Evolutionary conservation across 2,113 vertebrate genomes (phyloP), one percentile per base, ranked within the genome.

Genomic region (Hippocampus zosterae): DNA sequence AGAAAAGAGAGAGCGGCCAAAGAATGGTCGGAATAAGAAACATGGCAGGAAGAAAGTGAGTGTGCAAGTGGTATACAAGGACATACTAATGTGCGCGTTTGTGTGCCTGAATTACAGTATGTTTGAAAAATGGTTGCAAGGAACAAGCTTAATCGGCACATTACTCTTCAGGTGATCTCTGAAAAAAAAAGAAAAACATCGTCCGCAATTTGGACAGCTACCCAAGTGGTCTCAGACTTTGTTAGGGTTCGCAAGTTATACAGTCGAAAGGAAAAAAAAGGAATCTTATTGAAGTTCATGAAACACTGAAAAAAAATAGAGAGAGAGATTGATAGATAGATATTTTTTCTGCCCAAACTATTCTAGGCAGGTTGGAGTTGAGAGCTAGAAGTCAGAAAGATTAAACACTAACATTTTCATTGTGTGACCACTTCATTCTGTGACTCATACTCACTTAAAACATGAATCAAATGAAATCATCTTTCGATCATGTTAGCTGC

Each of bases 1-100:
- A 73, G 86, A 76, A 53, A 77, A 46, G 67, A 69, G 75, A 78
- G 53, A 84, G 78, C 69, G 82, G 68, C 68, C 70, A 75, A 75
- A 81, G 80, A 76, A 82, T 78, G 65, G 68, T 73, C 67, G 64
- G 53, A 79, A 41, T 15, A 41, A 48, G 64, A 27, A 16, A 10
- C 19, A 48, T 68, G 46, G 67, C 67, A 29, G 42, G 63, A 50
- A 65, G 23, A 48, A 15, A 25, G 41, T 3, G 1, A n/a, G 59
- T 8, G 33, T 61, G 18, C 21, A 55, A 23, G 52, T 55, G 21
- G 53, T 56, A 56, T 11, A 27, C 55, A 27, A 56, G 23, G n/a
- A 27, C 55, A 56, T 13, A 25, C 23, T 56, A 15, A 15, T 56
- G 23, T 56, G 3, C 23, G n/a, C 27, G 55, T 7, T 13, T 25